Conservation (phyloP, 2,888 invertebrate species). For the Pachydiplax longipennis region DNA sequence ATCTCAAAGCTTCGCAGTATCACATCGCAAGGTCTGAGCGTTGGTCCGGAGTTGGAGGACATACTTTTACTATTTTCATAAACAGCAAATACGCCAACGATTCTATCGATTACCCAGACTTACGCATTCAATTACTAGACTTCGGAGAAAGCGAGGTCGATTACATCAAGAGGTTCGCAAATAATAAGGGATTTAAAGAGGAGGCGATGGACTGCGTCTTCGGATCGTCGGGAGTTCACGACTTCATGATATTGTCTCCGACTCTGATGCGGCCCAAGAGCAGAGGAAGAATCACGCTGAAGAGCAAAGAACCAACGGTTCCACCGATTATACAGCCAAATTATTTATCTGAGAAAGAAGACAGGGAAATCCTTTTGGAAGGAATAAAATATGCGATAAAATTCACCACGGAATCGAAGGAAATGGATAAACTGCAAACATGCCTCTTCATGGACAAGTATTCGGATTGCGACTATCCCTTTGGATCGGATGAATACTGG, state of each 20-base stretch:
- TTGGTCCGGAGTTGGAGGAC: constrained; percentile 70
- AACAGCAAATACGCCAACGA: not conserved
- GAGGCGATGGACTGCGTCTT: too few species aligned
- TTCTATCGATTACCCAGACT: constrained; percentile 46
- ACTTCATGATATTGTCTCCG: constrained; percentile 63
- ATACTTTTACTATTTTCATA: constrained; percentile 66
- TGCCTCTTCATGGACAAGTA: not conserved
- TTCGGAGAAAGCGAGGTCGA: not conserved
- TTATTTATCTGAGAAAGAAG: constrained; percentile 44
- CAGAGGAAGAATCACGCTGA: constrained; percentile 72
- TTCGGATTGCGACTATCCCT: constrained; percentile 47
- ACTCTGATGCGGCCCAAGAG: constrained; percentile 77
- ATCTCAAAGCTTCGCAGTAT: too few species aligned
- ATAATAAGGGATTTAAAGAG: too few species aligned
- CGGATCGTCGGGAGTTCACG: too few species aligned
- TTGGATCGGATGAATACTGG: constrained; percentile 52
- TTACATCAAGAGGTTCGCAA: constrained; percentile 62
- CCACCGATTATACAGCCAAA: constrained; percentile 76
- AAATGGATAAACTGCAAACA: not conserved
- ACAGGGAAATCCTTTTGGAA: constrained; percentile 37
- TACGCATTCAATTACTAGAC: constrained; percentile 41
- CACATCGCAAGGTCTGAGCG: too few species aligned
- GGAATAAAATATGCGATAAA: not conserved
- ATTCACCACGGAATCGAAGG: constrained; percentile 46
- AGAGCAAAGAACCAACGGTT: constrained; percentile 73